A percentile compares a stretch with the other conserved stretches of the same genome.
Conservation (phyloP, 30 jellyfish, hydroid and myxozoan species). For the Morbakka virulenta region DNA sequence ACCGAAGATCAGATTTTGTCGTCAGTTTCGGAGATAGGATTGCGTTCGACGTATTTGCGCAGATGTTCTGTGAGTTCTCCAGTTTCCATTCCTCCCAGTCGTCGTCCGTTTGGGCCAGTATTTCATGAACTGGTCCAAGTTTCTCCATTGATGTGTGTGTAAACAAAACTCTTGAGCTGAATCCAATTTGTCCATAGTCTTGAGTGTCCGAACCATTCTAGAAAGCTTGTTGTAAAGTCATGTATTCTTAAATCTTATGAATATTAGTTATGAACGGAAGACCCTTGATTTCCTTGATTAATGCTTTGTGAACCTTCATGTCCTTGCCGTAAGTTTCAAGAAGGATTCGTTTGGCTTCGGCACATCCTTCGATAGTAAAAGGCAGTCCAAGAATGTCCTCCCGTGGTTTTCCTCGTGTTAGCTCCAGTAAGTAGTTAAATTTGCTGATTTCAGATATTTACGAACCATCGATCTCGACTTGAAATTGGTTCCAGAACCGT, state of each 20-base stretch:
- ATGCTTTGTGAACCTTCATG: no score
- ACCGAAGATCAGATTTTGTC: no score
- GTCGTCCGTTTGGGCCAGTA: neutral
- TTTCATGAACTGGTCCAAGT: constrained; percentile 15
- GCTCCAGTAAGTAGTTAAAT: no score
- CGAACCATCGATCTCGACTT: constrained; percentile 42
- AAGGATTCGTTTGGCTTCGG: no score
- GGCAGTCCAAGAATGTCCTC: constrained; percentile 63
- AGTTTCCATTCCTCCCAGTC: neutral
- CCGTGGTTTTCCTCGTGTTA: constrained; percentile 44
- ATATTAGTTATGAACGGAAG: no score
- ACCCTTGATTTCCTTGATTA: no score
- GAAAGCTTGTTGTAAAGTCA: no score
- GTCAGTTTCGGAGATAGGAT: no score
- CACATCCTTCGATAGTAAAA: no score
- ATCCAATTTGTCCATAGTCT: neutral
- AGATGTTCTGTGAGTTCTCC: neutral
- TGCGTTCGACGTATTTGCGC: neutral
- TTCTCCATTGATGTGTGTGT: neutral
- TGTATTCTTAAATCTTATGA: no score
- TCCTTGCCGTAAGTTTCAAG: no score
- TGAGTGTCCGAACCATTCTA: no score
- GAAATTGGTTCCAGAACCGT: constrained; percentile 48
- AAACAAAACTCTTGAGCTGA: neutral
- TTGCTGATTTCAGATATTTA: constrained; percentile 33